phyloP scores from a whole-genome alignment of 2,888 invertebrate species.

The Papilio elwesi region DNA sequence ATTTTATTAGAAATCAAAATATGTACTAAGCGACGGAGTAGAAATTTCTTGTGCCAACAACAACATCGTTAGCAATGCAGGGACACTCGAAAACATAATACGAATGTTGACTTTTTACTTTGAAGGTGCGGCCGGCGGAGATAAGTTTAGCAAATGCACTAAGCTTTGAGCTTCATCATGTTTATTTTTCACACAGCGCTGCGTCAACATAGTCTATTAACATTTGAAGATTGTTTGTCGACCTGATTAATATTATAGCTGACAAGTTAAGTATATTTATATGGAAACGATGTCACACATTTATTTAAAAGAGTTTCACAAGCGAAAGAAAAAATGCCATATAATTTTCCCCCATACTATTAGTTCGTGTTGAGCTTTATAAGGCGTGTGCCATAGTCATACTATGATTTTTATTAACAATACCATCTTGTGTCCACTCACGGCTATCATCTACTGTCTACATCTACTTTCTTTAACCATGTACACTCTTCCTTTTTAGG shows the following conservation, averaged over 20 bases:
- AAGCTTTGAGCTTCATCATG: slow-evolving; percentile 62
- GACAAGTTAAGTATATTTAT: slow-evolving; percentile 47
- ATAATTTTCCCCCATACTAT: slow-evolving; percentile 40
- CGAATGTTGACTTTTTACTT: slow-evolving; percentile 76
- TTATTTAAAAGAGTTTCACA: slow-evolving; percentile 40
- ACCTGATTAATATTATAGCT: slow-evolving; percentile 56
- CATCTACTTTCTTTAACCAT: too few species aligned
- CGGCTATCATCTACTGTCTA: too few species aligned
- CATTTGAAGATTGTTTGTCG: slow-evolving; percentile 59
- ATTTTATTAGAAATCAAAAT: slow-evolving; percentile 38
- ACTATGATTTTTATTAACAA: not conserved
- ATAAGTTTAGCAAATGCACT: slow-evolving; percentile 79
- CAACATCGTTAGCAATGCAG: slow-evolving; percentile 59
- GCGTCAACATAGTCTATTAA: slow-evolving; percentile 69
- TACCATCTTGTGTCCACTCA: too few species aligned
- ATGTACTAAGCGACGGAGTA: slow-evolving; percentile 36
- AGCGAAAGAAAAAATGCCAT: slow-evolving; percentile 16
- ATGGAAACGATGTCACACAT: slow-evolving; percentile 43
- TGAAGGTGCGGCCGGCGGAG: slow-evolving; percentile 64
- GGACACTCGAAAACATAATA: slow-evolving; percentile 69
- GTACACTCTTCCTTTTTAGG: too few species aligned
- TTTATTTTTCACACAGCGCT: slow-evolving; percentile 77
- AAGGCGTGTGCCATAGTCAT: slow-evolving; percentile 28
- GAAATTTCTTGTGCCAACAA: slow-evolving; percentile 50
- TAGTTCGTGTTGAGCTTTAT: slow-evolving; percentile 29